Evolutionary conservation across 2,888 invertebrate species (phyloP), one percentile per base, ranked within the genome.

Genomic region (Ecdyonurus torrentis): DNA sequence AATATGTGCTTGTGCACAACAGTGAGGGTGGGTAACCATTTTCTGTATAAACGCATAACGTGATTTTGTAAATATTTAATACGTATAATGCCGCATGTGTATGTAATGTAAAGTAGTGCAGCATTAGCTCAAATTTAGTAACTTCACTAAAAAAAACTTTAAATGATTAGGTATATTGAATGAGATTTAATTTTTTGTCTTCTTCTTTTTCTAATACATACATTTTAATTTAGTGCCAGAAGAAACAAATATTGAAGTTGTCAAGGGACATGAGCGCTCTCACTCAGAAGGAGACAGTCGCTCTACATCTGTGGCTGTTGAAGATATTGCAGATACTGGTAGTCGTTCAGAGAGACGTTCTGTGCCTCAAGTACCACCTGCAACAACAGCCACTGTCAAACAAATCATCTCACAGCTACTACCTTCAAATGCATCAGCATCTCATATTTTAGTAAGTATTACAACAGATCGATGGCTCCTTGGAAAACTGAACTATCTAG

Each of bases 231-330:
- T 18, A 50, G 50, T 50, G 50, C 50, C 50, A 50, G 50, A 50
- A 10, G n/a, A n/a, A n/a, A n/a, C n/a, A n/a, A n/a, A n/a, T n/a
- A 18, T 50, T 50, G 50, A 50, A 50, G 18, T 50, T 50, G 18
- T 7, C 18, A 50, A 50, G 66, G 70, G 67, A 65, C 76, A 76
- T 67, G 77, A 74, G 59, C 73, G 76, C 64, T 76, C 77, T 0
- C 74, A 76, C 65, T 77, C 76, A 0, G 78, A 79, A 18, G 50
- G 50, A 10, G 50, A 50, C 7, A 50, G 50, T 18, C 7, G 18
- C 7, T 50, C 18, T 50, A 7, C 50, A 50, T 10, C 50, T 18
- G 18, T 10, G 10, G 7, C 50, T 50, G 50, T 50, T 18, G 18
- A 18, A 7, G 7, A 10, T 7, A 18, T 50, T 7, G 50, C 7